These are phyloP conservation scores for Brevimyrus niger DNA, from an alignment of 2,113 vertebrate species.

Conservation along the genomic window DNA sequence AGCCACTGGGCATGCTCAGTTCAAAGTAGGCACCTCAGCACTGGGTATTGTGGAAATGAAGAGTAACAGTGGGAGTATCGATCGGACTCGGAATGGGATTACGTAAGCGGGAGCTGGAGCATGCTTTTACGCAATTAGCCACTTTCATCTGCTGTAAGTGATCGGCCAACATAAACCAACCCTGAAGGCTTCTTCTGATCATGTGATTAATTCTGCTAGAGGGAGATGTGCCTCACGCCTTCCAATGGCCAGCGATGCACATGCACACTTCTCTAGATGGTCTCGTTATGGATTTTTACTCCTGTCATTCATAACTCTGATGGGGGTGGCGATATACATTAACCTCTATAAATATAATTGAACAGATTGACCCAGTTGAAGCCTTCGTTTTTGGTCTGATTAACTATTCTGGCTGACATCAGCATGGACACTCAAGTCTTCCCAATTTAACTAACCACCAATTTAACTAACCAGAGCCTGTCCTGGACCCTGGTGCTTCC, in stretches of 20 bases:
- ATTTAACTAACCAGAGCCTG: not conserved
- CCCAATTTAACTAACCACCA: not conserved
- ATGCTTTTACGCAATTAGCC: constrained; percentile 51
- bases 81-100: constrained; percentile 37
- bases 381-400: not conserved
- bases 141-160: constrained; percentile 34
- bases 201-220: not conserved
- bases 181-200: not conserved
- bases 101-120: constrained; percentile 36
- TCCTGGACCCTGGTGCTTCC: not conserved
- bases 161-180: constrained; percentile 22
- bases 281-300: constrained; percentile 42
- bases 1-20: constrained; percentile 21
- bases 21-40: not conserved
- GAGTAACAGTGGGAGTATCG: constrained; percentile 41
- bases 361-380: not conserved
- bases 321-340: not conserved
- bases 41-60: constrained; percentile 24
- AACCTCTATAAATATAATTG: not conserved
- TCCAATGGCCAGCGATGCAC: not conserved
- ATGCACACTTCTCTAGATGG: not conserved
- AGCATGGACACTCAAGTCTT: not conserved
- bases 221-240: not conserved
- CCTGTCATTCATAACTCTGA: constrained; percentile 30
- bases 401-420: not conserved